Evolutionary conservation across 2,113 vertebrate species (phyloP).

Genomic region (Triplophysa tibetana): DNA sequence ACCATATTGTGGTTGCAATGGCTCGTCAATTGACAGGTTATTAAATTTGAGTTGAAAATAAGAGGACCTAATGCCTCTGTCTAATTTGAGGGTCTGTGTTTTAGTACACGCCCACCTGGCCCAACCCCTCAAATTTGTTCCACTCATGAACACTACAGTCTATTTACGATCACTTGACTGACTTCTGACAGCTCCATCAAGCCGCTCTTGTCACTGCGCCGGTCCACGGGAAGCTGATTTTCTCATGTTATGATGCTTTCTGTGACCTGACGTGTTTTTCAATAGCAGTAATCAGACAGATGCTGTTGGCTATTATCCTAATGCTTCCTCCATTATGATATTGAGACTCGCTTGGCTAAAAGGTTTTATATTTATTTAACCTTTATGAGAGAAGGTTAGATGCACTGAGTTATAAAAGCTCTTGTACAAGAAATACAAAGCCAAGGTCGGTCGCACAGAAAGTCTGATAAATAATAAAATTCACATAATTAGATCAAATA

Average conservation of each 20-base stretch:
- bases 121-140: not conserved
- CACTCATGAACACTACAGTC: not conserved
- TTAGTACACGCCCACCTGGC: not conserved
- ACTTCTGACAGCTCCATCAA: not conserved
- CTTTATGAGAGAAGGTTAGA: constrained; percentile 28
- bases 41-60: constrained; percentile 15
- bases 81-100: not conserved
- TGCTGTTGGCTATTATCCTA: constrained; percentile 31
- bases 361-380: constrained; percentile 9
- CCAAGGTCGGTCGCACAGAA: not conserved
- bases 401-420: not conserved
- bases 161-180: constrained; percentile 1
- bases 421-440: not conserved
- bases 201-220: not conserved
- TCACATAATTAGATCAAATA: too few relatives aligned
- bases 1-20: not conserved
- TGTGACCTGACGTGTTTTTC: constrained; percentile 30
- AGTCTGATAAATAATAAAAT: not conserved
- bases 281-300: constrained; percentile 37
- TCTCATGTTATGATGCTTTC: constrained; percentile 6
- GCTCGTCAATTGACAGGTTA: constrained; percentile 27
- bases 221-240: not conserved
- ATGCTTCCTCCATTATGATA: constrained; percentile 37
- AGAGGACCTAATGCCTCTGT: not conserved
- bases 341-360: constrained; percentile 21